Conservation (phyloP, 2,113 vertebrate species). For the Empidonax alnorum region DNA sequence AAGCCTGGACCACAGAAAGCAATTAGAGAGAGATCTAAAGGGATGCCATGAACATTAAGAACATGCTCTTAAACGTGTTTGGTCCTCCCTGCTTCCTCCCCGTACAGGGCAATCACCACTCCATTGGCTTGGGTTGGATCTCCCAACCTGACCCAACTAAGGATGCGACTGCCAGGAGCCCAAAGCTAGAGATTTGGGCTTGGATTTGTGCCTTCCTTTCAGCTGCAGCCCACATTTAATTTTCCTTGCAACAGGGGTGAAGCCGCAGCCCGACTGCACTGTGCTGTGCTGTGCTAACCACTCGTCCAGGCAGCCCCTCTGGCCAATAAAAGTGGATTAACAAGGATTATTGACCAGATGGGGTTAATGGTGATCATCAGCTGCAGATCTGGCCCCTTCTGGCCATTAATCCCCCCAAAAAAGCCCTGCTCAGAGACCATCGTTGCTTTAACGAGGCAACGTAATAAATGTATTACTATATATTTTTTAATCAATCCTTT, state of each 20-base stretch:
- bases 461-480: not conserved
- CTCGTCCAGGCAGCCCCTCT: not conserved
- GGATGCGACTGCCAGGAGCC: not conserved
- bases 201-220: not conserved
- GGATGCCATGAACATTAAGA: not conserved
- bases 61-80: not conserved
- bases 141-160: not conserved
- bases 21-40: not conserved
- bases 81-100: not conserved
- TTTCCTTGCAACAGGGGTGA: not conserved
- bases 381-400: slow-evolving; percentile 50
- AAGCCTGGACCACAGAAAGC: fast-evolving
- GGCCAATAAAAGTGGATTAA: slow-evolving; percentile 66
- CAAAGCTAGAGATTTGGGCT: not conserved
- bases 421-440: not conserved
- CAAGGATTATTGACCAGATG: slow-evolving; percentile 67
- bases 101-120: not conserved
- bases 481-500: not conserved
- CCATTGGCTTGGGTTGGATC: fast-evolving
- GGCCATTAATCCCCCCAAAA: slow-evolving; percentile 46
- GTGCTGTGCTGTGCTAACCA: not conserved
- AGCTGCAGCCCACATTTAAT: not conserved
- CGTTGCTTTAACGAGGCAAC: not conserved
- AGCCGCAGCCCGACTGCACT: not conserved
- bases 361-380: slow-evolving; percentile 63